These are phyloP conservation scores for Phorcus lineatus DNA, from an alignment of 2,888 invertebrate genomes.

Conservation along the genomic window DNA sequence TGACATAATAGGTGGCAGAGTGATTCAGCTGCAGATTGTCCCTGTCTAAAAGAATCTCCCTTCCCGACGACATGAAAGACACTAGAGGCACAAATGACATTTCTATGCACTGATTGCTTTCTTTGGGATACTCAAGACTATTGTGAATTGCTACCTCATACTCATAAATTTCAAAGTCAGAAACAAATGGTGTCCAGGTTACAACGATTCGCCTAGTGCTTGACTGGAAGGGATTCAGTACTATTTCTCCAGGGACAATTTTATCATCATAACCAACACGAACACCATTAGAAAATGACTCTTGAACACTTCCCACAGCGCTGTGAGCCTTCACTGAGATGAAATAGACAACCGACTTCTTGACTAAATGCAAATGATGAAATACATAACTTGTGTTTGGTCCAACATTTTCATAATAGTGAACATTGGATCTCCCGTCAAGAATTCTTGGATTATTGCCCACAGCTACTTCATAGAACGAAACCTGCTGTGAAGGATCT, in stretches of 20 bases:
- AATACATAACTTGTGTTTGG: conserved; percentile 54
- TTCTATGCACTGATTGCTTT: conserved; percentile 21
- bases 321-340: conserved; percentile 61
- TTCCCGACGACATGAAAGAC: conserved; percentile 31
- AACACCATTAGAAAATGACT: conserved; percentile 60
- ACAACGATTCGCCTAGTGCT: conserved; percentile 35
- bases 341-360: conserved; percentile 53
- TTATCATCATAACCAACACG: conserved; percentile 46
- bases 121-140: conserved; percentile 15
- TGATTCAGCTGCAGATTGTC: conserved; percentile 39
- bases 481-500: conserved; percentile 48
- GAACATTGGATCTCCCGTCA: conserved; percentile 54
- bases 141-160: conserved; percentile 43
- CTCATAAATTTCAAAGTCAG: conserved; percentile 48
- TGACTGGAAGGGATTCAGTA: conserved; percentile 36
- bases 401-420: conserved; percentile 57
- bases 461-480: conserved; percentile 57
- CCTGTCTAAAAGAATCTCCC: conserved; percentile 40
- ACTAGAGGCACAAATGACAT: conserved; percentile 41
- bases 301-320: conserved; percentile 54
- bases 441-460: conserved; percentile 59
- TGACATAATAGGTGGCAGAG: conserved; percentile 40
- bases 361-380: conserved; percentile 49
- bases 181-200: conserved; percentile 49
- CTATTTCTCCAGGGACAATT: conserved; percentile 43